These are phyloP conservation scores for Torymus auratus DNA, from an alignment of 2,888 invertebrate species.

Conservation along the genomic window DNA sequence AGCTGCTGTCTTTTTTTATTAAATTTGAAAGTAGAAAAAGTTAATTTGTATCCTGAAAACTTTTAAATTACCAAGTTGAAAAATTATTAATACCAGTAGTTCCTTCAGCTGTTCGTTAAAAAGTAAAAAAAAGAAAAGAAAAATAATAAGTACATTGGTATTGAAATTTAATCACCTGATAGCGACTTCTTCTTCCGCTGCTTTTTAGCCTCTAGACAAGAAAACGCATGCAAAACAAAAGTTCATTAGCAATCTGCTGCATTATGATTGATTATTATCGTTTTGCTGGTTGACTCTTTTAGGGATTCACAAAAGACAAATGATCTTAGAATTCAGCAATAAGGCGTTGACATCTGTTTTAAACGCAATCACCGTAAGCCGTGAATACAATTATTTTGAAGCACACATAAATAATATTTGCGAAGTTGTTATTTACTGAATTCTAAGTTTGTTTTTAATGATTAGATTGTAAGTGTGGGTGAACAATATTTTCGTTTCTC, in stretches of 20 bases:
- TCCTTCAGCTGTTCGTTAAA: constrained; percentile 58
- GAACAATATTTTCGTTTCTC: constrained; percentile 34
- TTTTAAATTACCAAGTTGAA: constrained; percentile 52
- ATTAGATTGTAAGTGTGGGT: constrained; percentile 52
- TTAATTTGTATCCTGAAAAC: constrained; percentile 48
- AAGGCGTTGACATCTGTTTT: constrained; percentile 26
- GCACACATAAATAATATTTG: no score
- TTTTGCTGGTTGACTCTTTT: constrained; percentile 50
- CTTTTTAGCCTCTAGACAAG: constrained; percentile 92
- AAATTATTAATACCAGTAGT: constrained; percentile 56
- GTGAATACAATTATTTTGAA: neutral
- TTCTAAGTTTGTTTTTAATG: constrained; percentile 41
- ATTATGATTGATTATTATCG: constrained; percentile 56
- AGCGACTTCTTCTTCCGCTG: constrained; percentile 95
- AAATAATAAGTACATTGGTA: constrained; percentile 54
- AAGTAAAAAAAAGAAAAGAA: constrained; percentile 46
- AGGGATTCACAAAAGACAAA: constrained; percentile 47
- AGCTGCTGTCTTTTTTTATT: constrained; percentile 49
- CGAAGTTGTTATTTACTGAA: constrained; percentile 28
- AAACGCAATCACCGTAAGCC: neutral
- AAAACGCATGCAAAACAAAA: constrained; percentile 76
- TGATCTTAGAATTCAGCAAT: constrained; percentile 37
- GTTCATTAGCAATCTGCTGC: constrained; percentile 73
- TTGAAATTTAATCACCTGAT: constrained; percentile 84
- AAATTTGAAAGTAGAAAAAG: constrained; percentile 53